These are phyloP conservation scores for Rhynchonema sp. DNA, from an alignment of 2,888 invertebrate species.

Conservation along the genomic window DNA sequence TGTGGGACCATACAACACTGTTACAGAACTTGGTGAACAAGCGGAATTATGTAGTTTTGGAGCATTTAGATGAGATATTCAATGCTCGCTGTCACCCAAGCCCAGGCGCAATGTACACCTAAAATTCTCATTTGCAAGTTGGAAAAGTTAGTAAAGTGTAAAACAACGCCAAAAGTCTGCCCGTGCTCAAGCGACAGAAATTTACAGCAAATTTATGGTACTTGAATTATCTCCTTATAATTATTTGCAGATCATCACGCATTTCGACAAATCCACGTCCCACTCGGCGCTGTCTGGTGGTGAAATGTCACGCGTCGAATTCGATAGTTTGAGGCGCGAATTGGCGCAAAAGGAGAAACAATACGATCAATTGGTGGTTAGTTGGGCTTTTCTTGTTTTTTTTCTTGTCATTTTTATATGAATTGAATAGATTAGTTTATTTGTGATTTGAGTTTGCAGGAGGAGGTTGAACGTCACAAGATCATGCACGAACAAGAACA, in stretches of 20 bases:
- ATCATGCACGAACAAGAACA: constrained; percentile 9
- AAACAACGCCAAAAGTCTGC: no score
- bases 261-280: not conserved
- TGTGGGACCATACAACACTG: no score
- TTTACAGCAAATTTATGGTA: no score
- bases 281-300: not conserved
- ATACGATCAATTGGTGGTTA: constrained; percentile 3
- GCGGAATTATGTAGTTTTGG: no score
- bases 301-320: constrained; percentile 4
- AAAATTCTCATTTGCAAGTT: no score
- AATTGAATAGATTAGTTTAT: not conserved
- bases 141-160: no score
- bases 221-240: no score
- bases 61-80: no score
- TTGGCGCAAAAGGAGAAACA: constrained; percentile 5
- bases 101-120: no score
- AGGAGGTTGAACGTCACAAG: constrained; percentile 6
- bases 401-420: not conserved
- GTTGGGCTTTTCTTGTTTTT: not conserved
- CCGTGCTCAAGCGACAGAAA: no score
- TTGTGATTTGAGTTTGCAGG: constrained; percentile 4
- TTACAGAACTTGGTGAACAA: no score
- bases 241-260: not conserved
- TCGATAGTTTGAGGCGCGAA: constrained; percentile 4
- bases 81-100: no score